phyloP scores from a whole-genome alignment of 2,888 invertebrate genomes.

The Podabrus alpinus region DNA sequence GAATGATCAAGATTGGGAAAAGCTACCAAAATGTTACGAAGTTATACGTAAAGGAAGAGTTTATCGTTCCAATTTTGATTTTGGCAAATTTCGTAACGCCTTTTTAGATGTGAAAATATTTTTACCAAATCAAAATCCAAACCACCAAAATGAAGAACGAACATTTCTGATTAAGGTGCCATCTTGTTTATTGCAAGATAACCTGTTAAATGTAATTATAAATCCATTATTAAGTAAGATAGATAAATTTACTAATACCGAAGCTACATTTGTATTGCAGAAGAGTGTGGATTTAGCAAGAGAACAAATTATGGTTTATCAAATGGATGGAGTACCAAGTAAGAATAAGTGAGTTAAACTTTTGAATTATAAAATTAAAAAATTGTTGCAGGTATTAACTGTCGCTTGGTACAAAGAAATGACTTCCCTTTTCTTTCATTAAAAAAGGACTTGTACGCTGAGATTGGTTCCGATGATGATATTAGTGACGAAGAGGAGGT shows the following conservation, averaged over 20 bases:
- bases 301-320: background rate
- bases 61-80: background rate
- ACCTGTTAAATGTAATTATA: background rate
- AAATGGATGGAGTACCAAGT: conserved; percentile 1
- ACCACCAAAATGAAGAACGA: background rate
- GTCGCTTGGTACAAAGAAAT: background rate
- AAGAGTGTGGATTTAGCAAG: background rate
- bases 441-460: background rate
- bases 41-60: background rate
- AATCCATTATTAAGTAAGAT: background rate
- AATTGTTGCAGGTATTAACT: background rate
- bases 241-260: background rate
- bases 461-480: conserved; percentile 7
- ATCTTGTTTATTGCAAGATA: background rate
- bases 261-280: background rate
- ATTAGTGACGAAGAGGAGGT: background rate
- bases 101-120: background rate
- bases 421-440: background rate
- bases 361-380: background rate
- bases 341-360: background rate
- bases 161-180: background rate
- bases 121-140: background rate
- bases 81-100: background rate
- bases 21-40: background rate
- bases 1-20: background rate